Evolutionary conservation across 1,140 invertebrate genomes (phyloP).

Genomic region (Steinernema khuongi): DNA sequence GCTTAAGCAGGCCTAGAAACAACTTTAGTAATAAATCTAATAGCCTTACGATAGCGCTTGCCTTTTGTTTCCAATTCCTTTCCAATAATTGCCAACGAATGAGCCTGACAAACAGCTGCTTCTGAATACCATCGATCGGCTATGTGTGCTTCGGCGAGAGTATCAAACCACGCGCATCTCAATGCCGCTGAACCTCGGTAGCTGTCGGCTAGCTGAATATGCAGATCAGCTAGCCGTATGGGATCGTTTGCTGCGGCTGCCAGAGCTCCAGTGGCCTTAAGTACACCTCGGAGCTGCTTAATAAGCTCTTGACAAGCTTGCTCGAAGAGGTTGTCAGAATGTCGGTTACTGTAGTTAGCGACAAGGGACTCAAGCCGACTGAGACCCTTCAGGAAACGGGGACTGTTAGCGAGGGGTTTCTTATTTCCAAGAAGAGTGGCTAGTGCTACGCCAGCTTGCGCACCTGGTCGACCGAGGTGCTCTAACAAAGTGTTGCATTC

Average conservation of each 20-base stretch:
- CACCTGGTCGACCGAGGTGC: slow-evolving; percentile 34
- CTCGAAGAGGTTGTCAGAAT: slow-evolving; percentile 10
- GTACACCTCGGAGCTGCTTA: slow-evolving; percentile 79
- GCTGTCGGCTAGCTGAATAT: slow-evolving; percentile 84
- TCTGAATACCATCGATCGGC: slow-evolving; percentile 75
- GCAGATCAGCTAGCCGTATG: slow-evolving; percentile 81
- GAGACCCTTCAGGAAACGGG: slow-evolving; percentile 47
- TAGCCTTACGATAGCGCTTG: not conserved
- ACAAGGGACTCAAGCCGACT: slow-evolving; percentile 43
- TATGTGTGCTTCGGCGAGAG: slow-evolving; percentile 75
- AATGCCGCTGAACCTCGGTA: slow-evolving; percentile 88
- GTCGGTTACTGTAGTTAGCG: slow-evolving; percentile 10
- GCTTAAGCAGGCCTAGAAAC: slow-evolving; percentile 33
- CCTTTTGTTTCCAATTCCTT: slow-evolving; percentile 47
- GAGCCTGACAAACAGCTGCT: slow-evolving; percentile 61
- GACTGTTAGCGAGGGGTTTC: slow-evolving; percentile 31
- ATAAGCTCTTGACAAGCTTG: slow-evolving; percentile 80
- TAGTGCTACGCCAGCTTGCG: slow-evolving; percentile 51
- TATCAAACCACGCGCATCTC: slow-evolving; percentile 83
- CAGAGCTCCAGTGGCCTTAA: slow-evolving; percentile 87
- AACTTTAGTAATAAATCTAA: not conserved
- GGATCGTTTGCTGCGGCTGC: slow-evolving; percentile 79
- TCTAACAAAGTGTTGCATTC: slow-evolving; percentile 13
- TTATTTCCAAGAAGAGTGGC: slow-evolving; percentile 48
- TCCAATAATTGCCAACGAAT: slow-evolving; percentile 55